Conservation (phyloP, 1,140 invertebrate genomes). For the Sycophila sp. region DNA sequence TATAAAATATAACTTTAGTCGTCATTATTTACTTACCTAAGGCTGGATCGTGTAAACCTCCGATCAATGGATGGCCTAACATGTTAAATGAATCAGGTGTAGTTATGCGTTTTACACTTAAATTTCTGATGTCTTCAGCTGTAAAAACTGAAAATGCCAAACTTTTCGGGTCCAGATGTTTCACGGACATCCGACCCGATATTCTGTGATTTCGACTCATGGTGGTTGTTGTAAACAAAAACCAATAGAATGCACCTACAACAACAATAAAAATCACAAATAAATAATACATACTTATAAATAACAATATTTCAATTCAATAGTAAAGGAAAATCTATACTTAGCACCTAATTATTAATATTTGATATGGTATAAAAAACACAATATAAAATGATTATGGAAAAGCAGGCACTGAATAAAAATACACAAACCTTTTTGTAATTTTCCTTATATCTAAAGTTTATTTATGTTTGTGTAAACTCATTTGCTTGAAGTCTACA, state of each 20-base stretch:
- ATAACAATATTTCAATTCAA: not conserved
- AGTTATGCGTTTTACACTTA: conserved; percentile 88
- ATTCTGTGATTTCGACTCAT: conserved; percentile 21
- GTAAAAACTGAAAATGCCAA: conserved; percentile 79
- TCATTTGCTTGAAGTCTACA: too few species aligned
- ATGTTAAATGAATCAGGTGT: conserved; percentile 86
- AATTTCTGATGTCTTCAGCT: conserved; percentile 82
- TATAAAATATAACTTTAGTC: too few species aligned
- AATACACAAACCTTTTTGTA: too few species aligned
- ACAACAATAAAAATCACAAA: not conserved
- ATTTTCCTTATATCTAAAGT: too few species aligned
- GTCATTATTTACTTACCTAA: too few species aligned
- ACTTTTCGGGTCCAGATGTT: conserved; percentile 65
- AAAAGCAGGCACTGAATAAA: too few species aligned
- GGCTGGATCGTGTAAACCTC: conserved; percentile 87
- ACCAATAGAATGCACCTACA: too few species aligned
- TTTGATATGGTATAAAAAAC: too few species aligned
- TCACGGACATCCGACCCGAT: conserved; percentile 33
- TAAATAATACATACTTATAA: not conserved
- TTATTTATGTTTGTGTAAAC: too few species aligned
- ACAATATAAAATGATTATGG: too few species aligned
- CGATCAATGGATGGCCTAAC: conserved; percentile 82
- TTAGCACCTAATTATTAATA: too few species aligned
- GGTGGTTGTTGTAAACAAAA: not conserved
- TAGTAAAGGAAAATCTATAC: too few species aligned